Evolutionary conservation across 2,113 vertebrate species (phyloP), one percentile per base, ranked within the genome.

Genomic region (Benitochromis conjunctus): DNA sequence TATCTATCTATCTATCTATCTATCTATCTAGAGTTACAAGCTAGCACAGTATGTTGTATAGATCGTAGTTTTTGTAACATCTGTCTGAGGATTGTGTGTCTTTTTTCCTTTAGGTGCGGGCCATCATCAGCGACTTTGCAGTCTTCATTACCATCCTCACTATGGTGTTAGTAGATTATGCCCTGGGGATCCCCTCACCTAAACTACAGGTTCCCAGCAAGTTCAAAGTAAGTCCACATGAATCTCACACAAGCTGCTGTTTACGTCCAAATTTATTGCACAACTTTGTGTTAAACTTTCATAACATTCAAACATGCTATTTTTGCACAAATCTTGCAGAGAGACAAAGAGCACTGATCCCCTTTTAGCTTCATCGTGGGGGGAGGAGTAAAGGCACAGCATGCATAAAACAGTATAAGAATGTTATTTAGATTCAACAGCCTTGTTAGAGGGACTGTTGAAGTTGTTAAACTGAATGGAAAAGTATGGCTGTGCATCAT

Each of bases 91-190:
- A 31, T 7, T 69, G 4, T 57, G 10, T 77, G 11, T 80, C 10
- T 80, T 9, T 64, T 79, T 82, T 6, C 24, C 26, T 83, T 3
- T 80, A 99, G 99, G 98, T 99, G 76, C 97, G 99, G 79, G 96
- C 97, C 55, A 96, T 98, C 92, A 98, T 99, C 95, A 99, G 98
- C 84, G 99, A 99, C 92, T 99, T 99, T 91, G 98, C 99, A 1
- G 98, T 99, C 74, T 99, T 99, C 96, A 97, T 99, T 93, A 99
- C 98, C 80, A 99, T 99, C 93, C 90, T 97, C 80, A 97, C 96
- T 56, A 99, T 99, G 99, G 98, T 99, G 87, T 81, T 98, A 12
- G 94, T 98, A 77, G 99, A 99, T 92, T 99, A 98, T 57, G 97
- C 93, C 79, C 93, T 99, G 86, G 99, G 99, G 21, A 97, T 99